Base-by-base conservation (phyloP, 30 jellyfish, hydroid and myxozoan species). In the Cassiopea andromeda region DNA sequence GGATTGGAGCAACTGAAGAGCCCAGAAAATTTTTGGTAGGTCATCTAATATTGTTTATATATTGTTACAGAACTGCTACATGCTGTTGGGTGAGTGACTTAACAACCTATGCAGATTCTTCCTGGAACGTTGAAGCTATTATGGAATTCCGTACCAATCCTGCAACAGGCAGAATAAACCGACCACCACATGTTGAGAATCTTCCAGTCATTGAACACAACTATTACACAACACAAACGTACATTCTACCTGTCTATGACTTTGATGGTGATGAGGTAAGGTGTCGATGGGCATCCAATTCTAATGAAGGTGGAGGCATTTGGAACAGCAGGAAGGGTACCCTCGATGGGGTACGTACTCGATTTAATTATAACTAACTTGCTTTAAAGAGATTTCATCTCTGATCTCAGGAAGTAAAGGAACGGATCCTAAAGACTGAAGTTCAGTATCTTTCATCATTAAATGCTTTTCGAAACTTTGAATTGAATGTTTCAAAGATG, bases 221-320 rank as follows among this genome's bases (percentile, higher is more conserved):
- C 57, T 84, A 84, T 66, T 46, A 84, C 85, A 12, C 61, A 16
- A 17, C 73, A n/a, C 59, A 70, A 1, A 84, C 82, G 5, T 84
- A 84, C 78, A 48, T 48, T 8, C 61, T 84, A 1, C 92, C 92
- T n/a, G 85, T 84, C 18, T 73, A 48, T 48, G 92, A 84, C 74
- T 75, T 73, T 5, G 92, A 84, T 71, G 83, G 83, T 18, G 92
- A 84, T 54, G 54, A 19, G 43, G 78, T 84, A 17, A 47, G 69
- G 47, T 84, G 92, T 85, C 70, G 92, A 71, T 84, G 92, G 92
- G 92, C 92, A 8, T 73, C 92, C 2, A 71, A 70, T 71, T 13
- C 71, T 17, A 10, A 61, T 15, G 92, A 84, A 71, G 92, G 92
- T 12, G 92, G 92, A 13, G 92, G 92, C 46, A 74, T 84, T 5